These are phyloP conservation scores for Geothlypis trichas DNA, from an alignment of 2,113 vertebrate genomes.

Conservation along the genomic window DNA sequence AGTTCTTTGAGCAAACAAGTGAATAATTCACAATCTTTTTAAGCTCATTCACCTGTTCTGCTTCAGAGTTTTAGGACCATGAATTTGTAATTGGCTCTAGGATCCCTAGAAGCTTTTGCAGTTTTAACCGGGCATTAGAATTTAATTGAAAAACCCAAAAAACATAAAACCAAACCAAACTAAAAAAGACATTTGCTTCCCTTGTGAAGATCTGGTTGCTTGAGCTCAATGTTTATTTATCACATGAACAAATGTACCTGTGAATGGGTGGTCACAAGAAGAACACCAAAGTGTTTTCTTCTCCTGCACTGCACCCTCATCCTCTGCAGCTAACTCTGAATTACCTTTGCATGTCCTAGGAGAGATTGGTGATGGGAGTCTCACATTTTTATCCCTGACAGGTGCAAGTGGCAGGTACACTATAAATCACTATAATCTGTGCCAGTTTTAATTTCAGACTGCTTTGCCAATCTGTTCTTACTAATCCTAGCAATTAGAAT, in stretches of 20 bases:
- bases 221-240: background rate
- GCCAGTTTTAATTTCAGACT: background rate
- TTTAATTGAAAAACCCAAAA: background rate
- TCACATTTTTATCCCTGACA: background rate
- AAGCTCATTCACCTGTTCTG: background rate
- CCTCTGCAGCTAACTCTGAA: background rate
- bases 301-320: background rate
- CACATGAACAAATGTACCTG: background rate
- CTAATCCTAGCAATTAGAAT: background rate
- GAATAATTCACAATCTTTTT: background rate
- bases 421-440: background rate
- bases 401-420: background rate
- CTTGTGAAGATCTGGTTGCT: background rate
- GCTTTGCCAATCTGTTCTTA: background rate
- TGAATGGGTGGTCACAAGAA: background rate
- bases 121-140: background rate
- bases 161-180: rapidly evolving
- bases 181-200: background rate
- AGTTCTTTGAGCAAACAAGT: background rate
- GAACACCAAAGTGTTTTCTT: background rate
- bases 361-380: background rate
- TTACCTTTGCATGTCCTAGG: background rate
- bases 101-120: background rate
- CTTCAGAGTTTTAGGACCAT: background rate
- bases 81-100: background rate